These are phyloP conservation scores for Crotalus viridis DNA, from an alignment of 2,113 vertebrate genomes.

Conservation along the genomic window DNA sequence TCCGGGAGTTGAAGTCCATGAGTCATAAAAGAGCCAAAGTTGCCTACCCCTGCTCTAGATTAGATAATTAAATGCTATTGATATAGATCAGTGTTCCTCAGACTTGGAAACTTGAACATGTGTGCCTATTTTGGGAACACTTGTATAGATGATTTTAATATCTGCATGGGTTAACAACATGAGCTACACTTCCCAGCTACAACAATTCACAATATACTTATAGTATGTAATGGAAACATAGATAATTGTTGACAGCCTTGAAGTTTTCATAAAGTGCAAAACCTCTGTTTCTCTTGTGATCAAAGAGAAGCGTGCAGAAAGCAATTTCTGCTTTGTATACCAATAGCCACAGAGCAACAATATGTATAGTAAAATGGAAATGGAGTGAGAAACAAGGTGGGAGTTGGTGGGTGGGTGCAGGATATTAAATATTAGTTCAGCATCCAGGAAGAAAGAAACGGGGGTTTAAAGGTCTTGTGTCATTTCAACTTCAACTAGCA, in stretches of 20 bases:
- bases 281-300: slow-evolving; percentile 2
- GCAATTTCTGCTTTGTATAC: slow-evolving; percentile 30
- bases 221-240: neutral
- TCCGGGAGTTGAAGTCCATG: too few relatives aligned
- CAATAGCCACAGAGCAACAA: slow-evolving; percentile 1
- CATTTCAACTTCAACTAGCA: slow-evolving; percentile 60
- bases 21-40: too few relatives aligned
- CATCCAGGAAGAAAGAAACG: slow-evolving; percentile 38
- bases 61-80: neutral
- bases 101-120: neutral
- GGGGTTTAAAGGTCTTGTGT: slow-evolving; percentile 59
- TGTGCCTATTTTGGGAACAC: neutral
- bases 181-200: neutral
- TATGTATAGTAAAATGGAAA: slow-evolving; percentile 32
- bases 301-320: slow-evolving; percentile 17
- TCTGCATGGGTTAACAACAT: neutral
- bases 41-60: neutral
- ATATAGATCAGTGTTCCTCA: neutral
- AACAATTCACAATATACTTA: neutral
- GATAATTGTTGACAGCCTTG: neutral
- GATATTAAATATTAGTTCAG: neutral
- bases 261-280: slow-evolving; percentile 14
- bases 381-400: neutral
- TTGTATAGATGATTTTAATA: neutral
- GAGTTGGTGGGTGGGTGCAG: neutral